Evolutionary conservation across 2,888 invertebrate genomes (phyloP).

Genomic region (Polydesmus complanatus): DNA sequence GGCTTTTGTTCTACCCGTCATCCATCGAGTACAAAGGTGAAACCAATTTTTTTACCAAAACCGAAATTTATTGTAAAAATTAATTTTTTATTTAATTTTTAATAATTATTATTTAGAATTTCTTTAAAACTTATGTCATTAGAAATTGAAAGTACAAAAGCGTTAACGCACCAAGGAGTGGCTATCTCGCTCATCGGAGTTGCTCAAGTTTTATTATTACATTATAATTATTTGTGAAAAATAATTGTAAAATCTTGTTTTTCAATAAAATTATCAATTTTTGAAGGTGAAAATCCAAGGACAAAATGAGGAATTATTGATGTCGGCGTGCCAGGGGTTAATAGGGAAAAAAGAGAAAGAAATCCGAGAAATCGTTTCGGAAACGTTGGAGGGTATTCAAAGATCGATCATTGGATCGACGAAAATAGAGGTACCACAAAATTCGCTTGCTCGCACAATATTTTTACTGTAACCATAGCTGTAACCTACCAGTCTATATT

Average conservation of each 20-base stretch:
- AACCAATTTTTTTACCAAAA: background rate
- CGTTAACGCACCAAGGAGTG: slow-evolving; percentile 90
- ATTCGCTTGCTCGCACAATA: no score
- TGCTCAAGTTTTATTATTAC: slow-evolving; percentile 88
- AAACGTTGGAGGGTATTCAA: slow-evolving; percentile 84
- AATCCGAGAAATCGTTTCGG: slow-evolving; percentile 79
- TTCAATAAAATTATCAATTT: background rate
- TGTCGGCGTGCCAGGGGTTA: slow-evolving; percentile 86
- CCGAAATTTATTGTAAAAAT: slow-evolving; percentile 6
- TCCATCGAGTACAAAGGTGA: slow-evolving; percentile 36
- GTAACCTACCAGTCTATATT: no score
- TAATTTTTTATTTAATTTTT: background rate
- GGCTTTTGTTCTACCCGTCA: slow-evolving; percentile 37
- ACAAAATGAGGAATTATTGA: slow-evolving; percentile 73
- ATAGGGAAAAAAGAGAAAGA: slow-evolving; percentile 73
- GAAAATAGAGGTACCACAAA: slow-evolving; percentile 61
- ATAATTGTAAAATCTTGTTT: no score
- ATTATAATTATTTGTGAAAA: no score
- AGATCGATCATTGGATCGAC: slow-evolving; percentile 91
- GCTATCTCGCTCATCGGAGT: slow-evolving; percentile 94
- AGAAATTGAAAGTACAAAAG: slow-evolving; percentile 86
- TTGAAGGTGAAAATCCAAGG: slow-evolving; percentile 72
- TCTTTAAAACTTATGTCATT: slow-evolving; percentile 94
- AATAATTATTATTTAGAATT: slow-evolving; percentile 45
- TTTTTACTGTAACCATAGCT: no score